Base-by-base conservation (phyloP, 23 tunicate genomes). In the Ciona savignyi region DNA sequence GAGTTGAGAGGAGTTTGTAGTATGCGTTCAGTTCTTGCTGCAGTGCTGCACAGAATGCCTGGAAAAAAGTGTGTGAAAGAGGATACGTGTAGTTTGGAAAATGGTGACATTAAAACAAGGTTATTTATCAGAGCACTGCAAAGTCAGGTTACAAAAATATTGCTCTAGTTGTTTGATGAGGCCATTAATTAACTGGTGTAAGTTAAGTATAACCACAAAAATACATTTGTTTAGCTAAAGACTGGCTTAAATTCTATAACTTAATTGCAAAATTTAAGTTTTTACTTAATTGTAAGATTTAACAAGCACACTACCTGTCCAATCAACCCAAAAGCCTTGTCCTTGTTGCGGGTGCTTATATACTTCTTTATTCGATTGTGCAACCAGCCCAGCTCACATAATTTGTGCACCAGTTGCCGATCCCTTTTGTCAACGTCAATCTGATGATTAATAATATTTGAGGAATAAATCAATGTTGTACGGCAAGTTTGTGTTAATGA, bases 1-100 rank as follows among this genome's bases (percentile, higher is more conserved):
- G 65, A 22, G 80, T 80, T 9, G 90, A 75, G 2, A 91, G 67
- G 11, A 80, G 63, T 56, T 82, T 70, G 61, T 80, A 84, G 66
- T 84, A 91, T 30, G 84, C 97, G 4, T 60, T 72, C 0, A 91
- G 83, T 60, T 91, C 97, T 62, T 74, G 82, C 32, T 81, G 82
- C 25, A 91, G 51, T 30, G 97, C 90, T 28, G 97, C 97, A 80
- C 97, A 91, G 33, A 91, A 91, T 21, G 97, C 97, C 83, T 91
- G 73, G 22, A 78, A 63, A 70, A 15, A 49, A 26, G 23, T 11
- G 23, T 20, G 23, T 20, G 11, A n/a, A 23, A 65, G n/a, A n/a
- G n/a, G n/a, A n/a, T n/a, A n/a, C n/a, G n/a, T n/a, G n/a, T n/a
- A n/a, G n/a, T n/a, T n/a, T 25, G 9, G 9, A 42, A 42, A 63